Conservation (phyloP, 2,888 invertebrate species). For the Tholera decimalis region DNA sequence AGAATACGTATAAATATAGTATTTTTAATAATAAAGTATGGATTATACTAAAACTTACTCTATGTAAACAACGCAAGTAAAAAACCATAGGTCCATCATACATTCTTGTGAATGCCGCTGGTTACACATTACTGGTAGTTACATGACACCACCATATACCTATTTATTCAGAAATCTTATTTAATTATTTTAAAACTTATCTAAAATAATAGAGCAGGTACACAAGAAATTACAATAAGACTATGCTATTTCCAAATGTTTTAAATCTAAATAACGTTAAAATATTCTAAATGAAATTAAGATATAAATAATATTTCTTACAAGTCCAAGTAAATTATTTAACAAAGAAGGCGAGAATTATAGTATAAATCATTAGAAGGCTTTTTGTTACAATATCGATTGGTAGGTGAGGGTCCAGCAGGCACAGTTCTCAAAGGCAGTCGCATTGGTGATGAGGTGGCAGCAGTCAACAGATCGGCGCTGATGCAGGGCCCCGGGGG, state of each 20-base stretch:
- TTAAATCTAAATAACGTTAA: background rate
- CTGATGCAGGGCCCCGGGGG: constrained; percentile 69
- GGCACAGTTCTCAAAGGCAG: constrained; percentile 66
- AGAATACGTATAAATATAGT: no score
- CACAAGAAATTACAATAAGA: constrained; percentile 1
- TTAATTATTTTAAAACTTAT: constrained; percentile 11
- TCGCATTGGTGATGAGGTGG: constrained; percentile 67
- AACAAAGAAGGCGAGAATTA: constrained; percentile 72
- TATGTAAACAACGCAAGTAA: no score
- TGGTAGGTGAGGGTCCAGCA: constrained; percentile 33
- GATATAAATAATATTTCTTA: constrained; percentile 27
- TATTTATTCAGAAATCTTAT: constrained; percentile 10
- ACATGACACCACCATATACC: no score
- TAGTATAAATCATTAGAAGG: constrained; percentile 74
- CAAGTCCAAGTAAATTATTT: constrained; percentile 54
- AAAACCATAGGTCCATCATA: no score
- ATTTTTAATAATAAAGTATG: no score
- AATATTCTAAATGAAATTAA: constrained; percentile 10
- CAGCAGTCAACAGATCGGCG: constrained; percentile 73
- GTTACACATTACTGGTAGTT: no score
- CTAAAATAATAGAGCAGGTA: background rate
- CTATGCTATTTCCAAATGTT: background rate
- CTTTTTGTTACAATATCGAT: constrained; percentile 68
- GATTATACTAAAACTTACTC: no score
- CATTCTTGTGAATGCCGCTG: no score